A percentile compares a stretch with the other conserved stretches of the same genome.
phyloP scores from a whole-genome alignment of 2,113 vertebrate genomes.

The Microtus oregoni region DNA sequence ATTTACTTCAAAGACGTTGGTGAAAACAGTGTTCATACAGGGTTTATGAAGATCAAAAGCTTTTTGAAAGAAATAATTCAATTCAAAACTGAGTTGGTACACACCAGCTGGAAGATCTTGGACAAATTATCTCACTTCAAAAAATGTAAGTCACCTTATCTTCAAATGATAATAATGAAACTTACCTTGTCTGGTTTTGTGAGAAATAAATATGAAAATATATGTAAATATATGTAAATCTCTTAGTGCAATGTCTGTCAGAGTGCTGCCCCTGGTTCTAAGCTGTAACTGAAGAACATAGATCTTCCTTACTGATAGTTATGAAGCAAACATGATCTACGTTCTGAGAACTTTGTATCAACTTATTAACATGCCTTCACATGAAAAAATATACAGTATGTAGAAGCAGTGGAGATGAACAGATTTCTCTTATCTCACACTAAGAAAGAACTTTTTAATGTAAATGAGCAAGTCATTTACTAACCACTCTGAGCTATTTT shows the following conservation, averaged over 20 bases:
- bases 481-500: neutral
- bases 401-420: neutral
- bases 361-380: neutral
- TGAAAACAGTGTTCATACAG: neutral
- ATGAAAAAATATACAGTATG: neutral
- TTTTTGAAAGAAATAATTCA: neutral
- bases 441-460: neutral
- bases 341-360: neutral
- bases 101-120: conserved; percentile 16
- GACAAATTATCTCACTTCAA: conserved; percentile 16
- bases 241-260: neutral
- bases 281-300: neutral
- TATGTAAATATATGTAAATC: conserved; percentile 14
- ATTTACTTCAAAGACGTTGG: neutral
- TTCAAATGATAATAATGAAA: neutral
- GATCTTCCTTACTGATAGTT: neutral
- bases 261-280: neutral
- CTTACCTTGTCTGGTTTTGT: neutral
- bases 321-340: neutral
- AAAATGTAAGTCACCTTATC: neutral
- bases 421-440: neutral
- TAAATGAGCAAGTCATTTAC: neutral
- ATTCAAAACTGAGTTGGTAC: neutral
- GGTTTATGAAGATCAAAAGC: conserved; percentile 47
- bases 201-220: conserved; percentile 31